phyloP scores from a whole-genome alignment of 2,113 vertebrate genomes.

The Sinocyclocheilus anophthalmus region DNA sequence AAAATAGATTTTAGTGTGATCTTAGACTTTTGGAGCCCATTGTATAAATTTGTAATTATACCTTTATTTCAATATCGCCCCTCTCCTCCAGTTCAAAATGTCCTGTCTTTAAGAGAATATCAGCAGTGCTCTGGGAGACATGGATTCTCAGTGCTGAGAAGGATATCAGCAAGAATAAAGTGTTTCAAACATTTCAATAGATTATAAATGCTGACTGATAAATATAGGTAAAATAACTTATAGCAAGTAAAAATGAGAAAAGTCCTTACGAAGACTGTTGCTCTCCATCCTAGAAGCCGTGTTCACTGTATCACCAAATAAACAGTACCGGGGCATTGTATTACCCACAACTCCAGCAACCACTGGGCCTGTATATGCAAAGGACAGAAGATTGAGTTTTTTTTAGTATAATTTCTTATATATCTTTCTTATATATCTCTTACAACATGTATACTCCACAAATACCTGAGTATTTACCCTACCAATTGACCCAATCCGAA shows the following conservation, averaged over 20 bases:
- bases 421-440: not conserved
- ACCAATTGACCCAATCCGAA: conserved; percentile 75
- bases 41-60: conserved; percentile 43
- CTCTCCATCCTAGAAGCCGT: conserved; percentile 80
- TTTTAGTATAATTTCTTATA: not conserved
- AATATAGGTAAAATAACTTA: no score
- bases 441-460: no score
- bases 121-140: conserved; percentile 79
- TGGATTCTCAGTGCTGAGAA: conserved; percentile 81
- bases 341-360: conserved; percentile 80
- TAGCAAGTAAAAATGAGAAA: not conserved
- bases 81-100: conserved; percentile 79
- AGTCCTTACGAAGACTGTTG: conserved; percentile 73
- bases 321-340: conserved; percentile 78
- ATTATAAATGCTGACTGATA: not conserved
- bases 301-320: conserved; percentile 81
- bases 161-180: not conserved
- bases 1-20: not conserved
- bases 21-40: no score
- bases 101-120: conserved; percentile 70
- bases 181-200: not conserved
- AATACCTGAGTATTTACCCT: not conserved
- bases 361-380: conserved; percentile 69
- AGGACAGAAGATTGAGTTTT: no score
- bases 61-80: conserved; percentile 83